A percentile compares a stretch with the other conserved stretches of the same genome.
Conservation (phyloP, 2,797 vertebrate genomes). For the Takifugu rubripes region DNA sequence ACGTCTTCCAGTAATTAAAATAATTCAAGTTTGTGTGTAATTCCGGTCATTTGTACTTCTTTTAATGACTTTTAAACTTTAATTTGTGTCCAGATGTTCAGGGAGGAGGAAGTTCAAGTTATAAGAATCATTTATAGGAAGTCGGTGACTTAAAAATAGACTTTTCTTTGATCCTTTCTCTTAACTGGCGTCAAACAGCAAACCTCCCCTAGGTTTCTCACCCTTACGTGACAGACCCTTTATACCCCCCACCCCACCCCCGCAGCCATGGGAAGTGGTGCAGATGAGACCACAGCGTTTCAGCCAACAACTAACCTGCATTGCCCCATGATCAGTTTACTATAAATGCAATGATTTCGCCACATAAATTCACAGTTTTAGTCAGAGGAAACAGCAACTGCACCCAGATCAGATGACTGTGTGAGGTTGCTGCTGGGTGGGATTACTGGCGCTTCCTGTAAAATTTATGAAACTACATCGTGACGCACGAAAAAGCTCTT, state of each 20-base stretch:
- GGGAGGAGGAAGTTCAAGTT: too few species aligned
- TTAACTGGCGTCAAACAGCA: slow-evolving; percentile 17
- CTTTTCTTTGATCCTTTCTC: slow-evolving; percentile 23
- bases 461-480: slow-evolving; percentile 6
- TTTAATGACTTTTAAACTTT: too few species aligned
- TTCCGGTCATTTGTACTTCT: too few species aligned
- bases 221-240: background rate
- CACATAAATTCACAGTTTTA: slow-evolving; percentile 30
- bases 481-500: background rate
- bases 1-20: too few species aligned
- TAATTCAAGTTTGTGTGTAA: too few species aligned
- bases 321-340: slow-evolving; percentile 39
- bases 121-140: too few species aligned
- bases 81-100: too few species aligned
- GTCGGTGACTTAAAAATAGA: background rate
- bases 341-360: slow-evolving; percentile 32
- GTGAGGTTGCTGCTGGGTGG: slow-evolving; percentile 30
- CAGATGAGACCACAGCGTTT: slow-evolving; percentile 35
- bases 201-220: slow-evolving; percentile 11
- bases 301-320: slow-evolving; percentile 25
- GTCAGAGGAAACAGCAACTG: slow-evolving; percentile 26
- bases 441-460: slow-evolving; percentile 32
- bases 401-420: slow-evolving; percentile 39
- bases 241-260: background rate
- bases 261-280: slow-evolving; percentile 58